A percentile compares a stretch with the other conserved stretches of the same genome.
Evolutionary conservation across 2,113 vertebrate genomes (phyloP).

Genomic region (Narcine bancroftii): DNA sequence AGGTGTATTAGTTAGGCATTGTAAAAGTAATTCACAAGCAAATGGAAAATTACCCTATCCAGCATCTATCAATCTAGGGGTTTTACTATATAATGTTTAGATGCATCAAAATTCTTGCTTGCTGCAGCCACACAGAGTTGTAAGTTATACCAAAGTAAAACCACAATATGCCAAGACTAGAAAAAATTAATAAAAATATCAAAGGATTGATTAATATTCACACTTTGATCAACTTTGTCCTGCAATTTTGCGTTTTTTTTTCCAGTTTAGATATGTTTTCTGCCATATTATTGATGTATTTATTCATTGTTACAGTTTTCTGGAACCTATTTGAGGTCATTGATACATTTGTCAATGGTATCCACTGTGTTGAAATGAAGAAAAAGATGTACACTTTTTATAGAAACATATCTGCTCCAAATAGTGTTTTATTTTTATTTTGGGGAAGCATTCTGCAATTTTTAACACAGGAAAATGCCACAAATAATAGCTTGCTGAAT

Average conservation of each 20-base stretch:
- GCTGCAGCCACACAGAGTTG: no score
- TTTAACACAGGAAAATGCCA: not conserved
- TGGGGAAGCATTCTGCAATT: not conserved
- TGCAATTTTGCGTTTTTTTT: not conserved
- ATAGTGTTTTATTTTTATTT: slow-evolving; percentile 11
- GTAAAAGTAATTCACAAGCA: no score
- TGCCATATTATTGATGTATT: not conserved
- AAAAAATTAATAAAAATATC: no score
- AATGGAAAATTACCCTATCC: no score
- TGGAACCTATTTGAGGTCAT: not conserved
- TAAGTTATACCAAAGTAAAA: no score
- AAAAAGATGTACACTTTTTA: not conserved
- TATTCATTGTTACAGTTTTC: not conserved
- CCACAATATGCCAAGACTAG: no score
- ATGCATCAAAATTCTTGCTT: no score
- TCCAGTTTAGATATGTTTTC: not conserved
- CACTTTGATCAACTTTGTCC: not conserved
- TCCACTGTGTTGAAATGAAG: not conserved
- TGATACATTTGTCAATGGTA: not conserved
- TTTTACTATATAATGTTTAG: no score
- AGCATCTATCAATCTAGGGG: no score
- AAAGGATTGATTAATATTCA: no score
- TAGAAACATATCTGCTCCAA: not conserved
- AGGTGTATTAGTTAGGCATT: no score
- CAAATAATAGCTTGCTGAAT: not conserved